Evolutionary conservation across 2,113 vertebrate species (phyloP), one percentile per base, ranked within the genome.

Genomic region (Rhabdornis inornatus): DNA sequence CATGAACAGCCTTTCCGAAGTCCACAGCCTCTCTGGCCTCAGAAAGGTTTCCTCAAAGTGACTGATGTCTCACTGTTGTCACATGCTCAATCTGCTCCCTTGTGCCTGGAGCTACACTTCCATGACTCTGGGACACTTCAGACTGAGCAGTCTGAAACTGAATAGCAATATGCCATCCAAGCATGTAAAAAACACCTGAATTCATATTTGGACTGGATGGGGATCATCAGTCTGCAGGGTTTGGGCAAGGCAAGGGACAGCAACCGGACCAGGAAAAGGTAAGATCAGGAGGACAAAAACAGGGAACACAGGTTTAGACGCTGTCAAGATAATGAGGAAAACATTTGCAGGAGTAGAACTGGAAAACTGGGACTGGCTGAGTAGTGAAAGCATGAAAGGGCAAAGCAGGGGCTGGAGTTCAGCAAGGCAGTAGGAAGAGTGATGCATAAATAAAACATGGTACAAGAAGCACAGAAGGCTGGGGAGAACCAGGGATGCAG

Each of bases 221-320:
- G 13, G 15, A 86, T n/a, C 57, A 52, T 39, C 57, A 16, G 8
- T 30, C 80, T 61, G n/a, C 37, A 68, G 40, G 11, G 21, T 64
- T 37, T 86, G 21, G 8, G 23, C n/a, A 7, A 75, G 16, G 57
- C 16, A 60, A 27, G 16, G 35, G 53, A 15, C 35, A 71, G 49
- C 20, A 79, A 50, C 23, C 35, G 8, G 23, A 63, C 14, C 0
- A 1, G 31, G 24, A 65, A 92, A 88, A 65, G 35, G 30, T 18
- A 92, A 92, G 20, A 83, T 27, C n/a, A 30, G 17, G 68, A 80
- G 7, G 14, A 55, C 7, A 55, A 86, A 86, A 90, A 74, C 2
- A 1, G 13, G 30, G 33, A 23, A 16, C 3, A 59, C 0, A 2
- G 11, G 9, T 63, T 40, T 72, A 53, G 53, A 88, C 0, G 0